Evolutionary conservation across 1,140 invertebrate species (phyloP), one percentile per base, ranked within the genome.

Genomic region (Lordiphosa collinella): DNA sequence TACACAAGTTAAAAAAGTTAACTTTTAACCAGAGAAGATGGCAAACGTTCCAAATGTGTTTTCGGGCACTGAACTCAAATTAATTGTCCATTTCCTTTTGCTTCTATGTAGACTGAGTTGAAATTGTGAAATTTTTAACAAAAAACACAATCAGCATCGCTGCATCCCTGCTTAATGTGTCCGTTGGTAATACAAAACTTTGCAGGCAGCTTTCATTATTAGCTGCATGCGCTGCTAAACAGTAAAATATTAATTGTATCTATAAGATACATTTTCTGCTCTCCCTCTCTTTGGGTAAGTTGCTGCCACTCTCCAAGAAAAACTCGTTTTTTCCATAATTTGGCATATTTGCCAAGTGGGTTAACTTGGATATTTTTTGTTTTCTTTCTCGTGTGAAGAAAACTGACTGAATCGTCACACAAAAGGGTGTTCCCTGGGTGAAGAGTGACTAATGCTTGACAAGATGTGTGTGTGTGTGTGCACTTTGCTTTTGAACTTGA

Each of bases 251-350:
- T 63, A 72, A 78, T 63, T 69, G 68, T 44, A 69, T 69, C 51
- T 37, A 69, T 65, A 65, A 69, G 75, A 70, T 62, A 73, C 68
- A 58, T 59, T 53, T 48, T 11, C 34, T 38, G 5, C 18, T 29
- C 18, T 50, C 7, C 25, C 32, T 38, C 10, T 48, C n/a, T 50
- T 12, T 54, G 16, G 36, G 34, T 29, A 29, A 8, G 25, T 29
- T 2, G 6, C 14, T 58, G 34, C 35, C 13, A 50, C 43, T 67
- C 41, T 55, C 4, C 25, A 38, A 41, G 52, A 18, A 49, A 85
- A 84, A 84, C 78, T 73, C n/a, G 78, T 84, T 82, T 76, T 80
- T 80, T 18, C 64, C 40, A 73, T 62, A 53, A 62, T 76, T 79
- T 68, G 68, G 73, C 69, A 65, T 46, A 56, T 65, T 73, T 69